Percentiles rank a stretch among this genome's conserved stretches.
Conservation (phyloP, 2,797 vertebrate genomes). For the Labroides dimidiatus region DNA sequence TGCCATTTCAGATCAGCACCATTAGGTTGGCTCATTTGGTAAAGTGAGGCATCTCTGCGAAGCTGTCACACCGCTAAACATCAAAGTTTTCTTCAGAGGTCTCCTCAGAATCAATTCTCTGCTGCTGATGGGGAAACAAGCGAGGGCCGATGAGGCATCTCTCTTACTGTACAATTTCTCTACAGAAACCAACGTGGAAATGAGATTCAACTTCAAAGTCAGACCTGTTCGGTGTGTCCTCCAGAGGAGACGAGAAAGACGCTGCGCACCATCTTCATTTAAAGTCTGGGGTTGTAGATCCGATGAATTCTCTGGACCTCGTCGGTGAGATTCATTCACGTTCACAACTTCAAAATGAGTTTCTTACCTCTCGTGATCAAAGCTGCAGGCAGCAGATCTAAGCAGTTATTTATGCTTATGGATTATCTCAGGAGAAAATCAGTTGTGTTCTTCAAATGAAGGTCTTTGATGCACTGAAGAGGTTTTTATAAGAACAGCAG, state of each 20-base stretch:
- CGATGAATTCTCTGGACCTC: constrained; percentile 26
- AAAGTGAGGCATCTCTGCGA: neutral
- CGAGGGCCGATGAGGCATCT: neutral
- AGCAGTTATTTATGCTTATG: constrained; percentile 54
- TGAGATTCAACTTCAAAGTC: constrained; percentile 19
- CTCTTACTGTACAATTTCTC: neutral
- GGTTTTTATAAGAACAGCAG: constrained; percentile 11
- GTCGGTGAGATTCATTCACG: constrained; percentile 28
- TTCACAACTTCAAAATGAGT: constrained; percentile 39
- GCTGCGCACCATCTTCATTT: constrained; percentile 7
- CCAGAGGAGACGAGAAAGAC: constrained; percentile 22
- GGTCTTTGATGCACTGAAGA: neutral
- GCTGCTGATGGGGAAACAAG: constrained; percentile 5
- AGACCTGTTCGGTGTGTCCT: constrained; percentile 9
- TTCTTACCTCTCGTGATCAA: constrained; percentile 44
- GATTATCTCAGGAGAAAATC: constrained; percentile 32
- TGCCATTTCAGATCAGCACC: constrained; percentile 6
- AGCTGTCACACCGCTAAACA: neutral
- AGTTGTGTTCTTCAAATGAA: constrained; percentile 18
- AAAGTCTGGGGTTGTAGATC: constrained; percentile 20
- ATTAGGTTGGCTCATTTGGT: constrained; percentile 2
- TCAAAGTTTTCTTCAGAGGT: constrained; percentile 19
- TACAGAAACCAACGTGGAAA: neutral
- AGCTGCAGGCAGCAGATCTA: constrained; percentile 16
- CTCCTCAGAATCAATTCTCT: neutral